Evolutionary conservation across 2,888 invertebrate species (phyloP).

Genomic region (Parochlus steinenii): DNA sequence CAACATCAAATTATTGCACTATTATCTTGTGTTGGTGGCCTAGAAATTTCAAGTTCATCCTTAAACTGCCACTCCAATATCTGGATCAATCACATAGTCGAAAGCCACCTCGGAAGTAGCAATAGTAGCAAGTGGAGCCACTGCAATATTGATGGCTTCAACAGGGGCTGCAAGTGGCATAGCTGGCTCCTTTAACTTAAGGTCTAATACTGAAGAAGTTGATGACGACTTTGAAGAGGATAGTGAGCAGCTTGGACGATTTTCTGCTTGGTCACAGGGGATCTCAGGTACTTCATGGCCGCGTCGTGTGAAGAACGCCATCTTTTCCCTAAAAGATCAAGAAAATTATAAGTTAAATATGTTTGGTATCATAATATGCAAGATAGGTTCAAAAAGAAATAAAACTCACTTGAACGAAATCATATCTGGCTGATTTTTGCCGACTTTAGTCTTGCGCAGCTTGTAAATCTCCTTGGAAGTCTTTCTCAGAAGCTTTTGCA

Average conservation of each 20-base stretch:
- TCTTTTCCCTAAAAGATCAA: slow-evolving; percentile 65
- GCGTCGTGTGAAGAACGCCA: slow-evolving; percentile 85
- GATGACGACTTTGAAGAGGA: too few relatives aligned
- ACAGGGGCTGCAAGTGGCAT: slow-evolving; percentile 12
- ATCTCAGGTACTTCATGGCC: slow-evolving; percentile 54
- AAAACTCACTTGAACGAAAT: slow-evolving; percentile 77
- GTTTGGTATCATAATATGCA: neutral
- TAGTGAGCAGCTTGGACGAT: too few relatives aligned
- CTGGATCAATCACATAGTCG: too few relatives aligned
- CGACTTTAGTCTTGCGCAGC: slow-evolving; percentile 69
- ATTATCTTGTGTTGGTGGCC: too few relatives aligned
- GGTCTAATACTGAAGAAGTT: slow-evolving; percentile 21
- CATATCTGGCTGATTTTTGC: slow-evolving; percentile 76
- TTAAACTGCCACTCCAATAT: too few relatives aligned
- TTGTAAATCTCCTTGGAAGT: slow-evolving; percentile 86
- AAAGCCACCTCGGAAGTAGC: too few relatives aligned
- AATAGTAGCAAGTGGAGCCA: too few relatives aligned
- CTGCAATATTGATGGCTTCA: too few relatives aligned
- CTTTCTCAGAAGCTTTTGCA: slow-evolving; percentile 67
- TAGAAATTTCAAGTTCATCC: too few relatives aligned
- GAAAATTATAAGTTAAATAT: slow-evolving; percentile 10
- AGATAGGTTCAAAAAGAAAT: slow-evolving; percentile 8
- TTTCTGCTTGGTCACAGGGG: slow-evolving; percentile 41
- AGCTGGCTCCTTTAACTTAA: slow-evolving; percentile 18
- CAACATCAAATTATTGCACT: too few relatives aligned